These are phyloP conservation scores for Drosophila pseudoobscura DNA, from an alignment of 1,140 invertebrate genomes.

Conservation along the genomic window DNA sequence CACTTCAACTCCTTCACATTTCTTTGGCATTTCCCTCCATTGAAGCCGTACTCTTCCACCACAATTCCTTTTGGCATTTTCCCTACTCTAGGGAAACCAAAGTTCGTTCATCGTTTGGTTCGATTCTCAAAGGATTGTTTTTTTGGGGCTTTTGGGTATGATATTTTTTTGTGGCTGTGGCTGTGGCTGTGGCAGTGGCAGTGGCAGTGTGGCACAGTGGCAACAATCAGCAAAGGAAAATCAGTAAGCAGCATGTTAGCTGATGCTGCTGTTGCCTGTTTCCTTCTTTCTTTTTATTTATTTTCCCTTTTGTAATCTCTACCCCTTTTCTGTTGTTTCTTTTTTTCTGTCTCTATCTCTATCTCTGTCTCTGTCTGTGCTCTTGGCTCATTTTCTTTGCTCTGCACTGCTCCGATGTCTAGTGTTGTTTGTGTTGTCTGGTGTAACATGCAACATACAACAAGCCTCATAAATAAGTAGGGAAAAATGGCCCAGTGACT, in stretches of 20 bases:
- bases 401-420: slow-evolving; percentile 2
- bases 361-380: slow-evolving; percentile 9
- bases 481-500: slow-evolving; percentile 56
- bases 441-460: slow-evolving; percentile 71
- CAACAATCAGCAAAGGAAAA: slow-evolving; percentile 61
- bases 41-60: too few relatives aligned
- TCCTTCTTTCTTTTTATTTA: slow-evolving; percentile 68
- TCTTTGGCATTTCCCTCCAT: too few relatives aligned
- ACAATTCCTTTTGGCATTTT: not conserved
- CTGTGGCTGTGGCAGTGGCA: slow-evolving; percentile 27
- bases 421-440: slow-evolving; percentile 50
- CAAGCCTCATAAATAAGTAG: slow-evolving; percentile 74
- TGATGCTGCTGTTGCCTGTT: slow-evolving; percentile 62
- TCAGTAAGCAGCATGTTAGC: slow-evolving; percentile 70
- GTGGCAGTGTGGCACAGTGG: slow-evolving; percentile 18
- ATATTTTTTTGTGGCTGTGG: slow-evolving; percentile 5
- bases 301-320: slow-evolving; percentile 75
- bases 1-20: too few relatives aligned
- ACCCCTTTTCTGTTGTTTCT: slow-evolving; percentile 62
- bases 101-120: slow-evolving; percentile 45
- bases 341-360: slow-evolving; percentile 6
- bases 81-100: slow-evolving; percentile 34
- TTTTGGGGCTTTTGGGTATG: slow-evolving; percentile 12
- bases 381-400: slow-evolving; percentile 7
- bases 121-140: slow-evolving; percentile 28